phyloP scores from a whole-genome alignment of 2,113 vertebrate species.

The Brachirus orientalis region DNA sequence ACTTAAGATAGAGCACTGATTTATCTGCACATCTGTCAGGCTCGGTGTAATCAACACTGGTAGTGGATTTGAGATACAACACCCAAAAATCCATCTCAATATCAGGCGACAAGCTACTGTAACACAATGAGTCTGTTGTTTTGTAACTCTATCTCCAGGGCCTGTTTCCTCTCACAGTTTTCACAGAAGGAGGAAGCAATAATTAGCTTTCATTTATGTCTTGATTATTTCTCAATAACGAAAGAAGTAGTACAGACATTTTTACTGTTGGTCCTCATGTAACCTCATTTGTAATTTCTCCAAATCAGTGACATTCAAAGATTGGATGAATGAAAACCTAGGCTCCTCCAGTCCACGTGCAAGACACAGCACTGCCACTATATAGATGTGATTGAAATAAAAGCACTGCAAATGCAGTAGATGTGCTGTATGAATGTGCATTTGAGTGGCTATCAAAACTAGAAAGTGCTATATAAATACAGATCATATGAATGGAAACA shows the following conservation, averaged over 20 bases:
- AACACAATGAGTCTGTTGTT: constrained; percentile 41
- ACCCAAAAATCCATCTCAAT: constrained; percentile 16
- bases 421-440: too few relatives aligned
- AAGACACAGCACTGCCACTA: too few relatives aligned
- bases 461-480: too few relatives aligned
- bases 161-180: constrained; percentile 43
- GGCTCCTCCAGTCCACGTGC: too few relatives aligned
- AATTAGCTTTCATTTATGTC: constrained; percentile 47
- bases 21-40: constrained; percentile 32
- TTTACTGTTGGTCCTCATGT: not conserved
- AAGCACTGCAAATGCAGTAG: too few relatives aligned
- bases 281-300: not conserved
- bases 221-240: constrained; percentile 15
- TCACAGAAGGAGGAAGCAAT: constrained; percentile 63
- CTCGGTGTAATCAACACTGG: constrained; percentile 21
- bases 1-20: constrained; percentile 28
- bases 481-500: too few relatives aligned
- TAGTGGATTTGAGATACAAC: constrained; percentile 30
- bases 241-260: constrained; percentile 42
- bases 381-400: too few relatives aligned
- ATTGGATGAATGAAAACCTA: too few relatives aligned
- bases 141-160: constrained; percentile 22
- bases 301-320: not conserved
- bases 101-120: constrained; percentile 26
- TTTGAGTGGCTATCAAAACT: too few relatives aligned